Base-by-base conservation (phyloP, 2,888 invertebrate genomes). In the Stenurella melanura region DNA sequence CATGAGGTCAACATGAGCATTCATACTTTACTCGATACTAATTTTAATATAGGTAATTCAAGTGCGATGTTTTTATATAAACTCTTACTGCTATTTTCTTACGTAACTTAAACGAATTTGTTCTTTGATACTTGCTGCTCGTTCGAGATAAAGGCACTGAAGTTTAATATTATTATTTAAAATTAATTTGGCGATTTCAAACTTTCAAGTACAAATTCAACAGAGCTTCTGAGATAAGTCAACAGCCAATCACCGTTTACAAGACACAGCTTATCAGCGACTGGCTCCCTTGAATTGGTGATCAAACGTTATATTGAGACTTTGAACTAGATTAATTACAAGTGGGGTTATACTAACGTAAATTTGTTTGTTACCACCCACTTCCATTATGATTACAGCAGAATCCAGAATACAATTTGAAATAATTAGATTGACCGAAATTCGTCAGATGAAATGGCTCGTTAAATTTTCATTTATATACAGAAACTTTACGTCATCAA, bases 321-420 rank as follows among this genome's bases (percentile, higher is more conserved):
- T 30, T 34, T 26, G 60, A 30, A 61, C 30, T 26, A 61, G 21
- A 61, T 61, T 61, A 61, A 61, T 61, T 61, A 61, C 60, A 61
- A 26, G 0, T 12, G 21, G 26, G 21, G 26, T 61, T 61, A 26
- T 26, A 15, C 21, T 60, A 60, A 21, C n/a, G 21, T 26, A 60
- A 60, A 60, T 12, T 60, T 26, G 26, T 26, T 60, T 60, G n/a
- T 11, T 60, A 60, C 21, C 30, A 26, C 30, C 58, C 60, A 30
- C n/a, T 60, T 60, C 10, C 15, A 58, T 42, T 42, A 42, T 42
- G 42, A 42, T 42, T 42, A 42, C 42, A 42, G 12, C 42, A n/a
- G 50, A 50, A 50, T 50, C 42, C 50, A n/a, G 50, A 50, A 50
- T 50, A 50, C 50, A 50, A 50, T 50, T 50, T 50, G 50, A 50